Evolutionary conservation across 2,888 invertebrate genomes (phyloP), one percentile per base, ranked within the genome.

Genomic region (Leptopterna dolabrata): DNA sequence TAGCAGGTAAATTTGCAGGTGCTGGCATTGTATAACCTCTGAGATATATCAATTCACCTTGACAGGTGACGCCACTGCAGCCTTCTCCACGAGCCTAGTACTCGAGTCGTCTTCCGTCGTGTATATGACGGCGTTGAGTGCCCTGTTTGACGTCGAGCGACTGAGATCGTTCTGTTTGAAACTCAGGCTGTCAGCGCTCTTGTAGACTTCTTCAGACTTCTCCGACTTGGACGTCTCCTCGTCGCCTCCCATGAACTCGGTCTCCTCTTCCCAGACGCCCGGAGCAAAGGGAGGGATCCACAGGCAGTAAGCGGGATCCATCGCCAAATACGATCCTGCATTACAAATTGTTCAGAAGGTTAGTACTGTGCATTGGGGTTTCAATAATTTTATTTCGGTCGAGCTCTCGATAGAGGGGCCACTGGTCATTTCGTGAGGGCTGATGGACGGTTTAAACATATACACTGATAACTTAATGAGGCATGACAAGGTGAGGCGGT

Each of bases 241-340:
- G 36, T 70, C 71, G 2, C 45, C 43, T 45, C 85, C 76, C 47
- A 76, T 85, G 85, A 85, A 85, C n/a, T 85, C 85, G 3, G 76
- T 76, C 82, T 63, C 82, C 30, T 86, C 86, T 51, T 81, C 81
- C 87, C 87, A 88, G 70, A 86, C 88, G 27, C 90, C 90, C 1
- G 91, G 90, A 24, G 91, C 90, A 71, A 91, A 90, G 0, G 97
- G 97, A 7, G 97, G 97, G 89, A 97, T 96, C 96, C 96, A 97
- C 0, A 97, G 95, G 76, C 97, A 92, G 91, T 96, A 97, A 0
- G 96, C 96, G 0, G 97, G 97, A 92, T 97, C 97, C 97, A 97
- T 97, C 78, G 96, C 96, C 87, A 97, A 92, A 91, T 96, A 97
- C 0, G 96, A 97, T 27, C 97, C 83, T 83, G 70, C n/a, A 36